A percentile compares a stretch with the other conserved stretches of the same genome.
phyloP scores from a whole-genome alignment of 2,113 vertebrate species.

The Prunella fulvescens region DNA sequence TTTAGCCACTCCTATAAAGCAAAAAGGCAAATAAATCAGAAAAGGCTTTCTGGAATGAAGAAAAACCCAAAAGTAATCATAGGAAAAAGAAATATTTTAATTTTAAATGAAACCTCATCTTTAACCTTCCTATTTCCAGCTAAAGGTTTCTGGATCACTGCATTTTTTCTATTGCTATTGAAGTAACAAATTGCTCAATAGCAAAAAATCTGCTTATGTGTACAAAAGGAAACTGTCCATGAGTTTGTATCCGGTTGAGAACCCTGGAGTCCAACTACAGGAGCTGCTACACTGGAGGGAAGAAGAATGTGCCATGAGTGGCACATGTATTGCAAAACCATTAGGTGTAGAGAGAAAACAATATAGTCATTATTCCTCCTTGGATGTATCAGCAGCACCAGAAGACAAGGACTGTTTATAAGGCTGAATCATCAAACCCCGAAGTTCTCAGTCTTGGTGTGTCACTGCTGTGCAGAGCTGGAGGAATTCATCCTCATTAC shows the following conservation, averaged over 20 bases:
- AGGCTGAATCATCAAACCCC: neutral
- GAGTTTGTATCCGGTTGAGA: neutral
- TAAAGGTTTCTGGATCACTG: neutral
- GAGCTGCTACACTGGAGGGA: neutral
- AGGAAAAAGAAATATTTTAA: neutral
- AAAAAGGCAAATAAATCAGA: neutral
- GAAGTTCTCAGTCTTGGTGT: neutral
- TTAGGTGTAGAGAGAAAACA: neutral
- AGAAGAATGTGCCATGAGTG: neutral
- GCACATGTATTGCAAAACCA: neutral
- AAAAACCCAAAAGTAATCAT: neutral
- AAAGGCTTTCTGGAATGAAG: neutral
- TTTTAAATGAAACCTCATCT: neutral
- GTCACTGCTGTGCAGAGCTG: neutral
- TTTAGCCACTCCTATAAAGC: neutral
- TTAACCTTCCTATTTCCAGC: neutral
- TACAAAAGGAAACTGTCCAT: neutral
- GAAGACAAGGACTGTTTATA: neutral
- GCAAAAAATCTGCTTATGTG: neutral
- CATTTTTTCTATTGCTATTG: neutral
- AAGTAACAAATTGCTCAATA: constrained; percentile 6
- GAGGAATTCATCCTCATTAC: neutral
- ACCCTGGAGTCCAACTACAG: neutral
- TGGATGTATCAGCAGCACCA: neutral
- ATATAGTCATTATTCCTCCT: neutral